Evolutionary conservation across 2,888 invertebrate genomes (phyloP), one percentile per base, ranked within the genome.

Genomic region (Lingula anatina): DNA sequence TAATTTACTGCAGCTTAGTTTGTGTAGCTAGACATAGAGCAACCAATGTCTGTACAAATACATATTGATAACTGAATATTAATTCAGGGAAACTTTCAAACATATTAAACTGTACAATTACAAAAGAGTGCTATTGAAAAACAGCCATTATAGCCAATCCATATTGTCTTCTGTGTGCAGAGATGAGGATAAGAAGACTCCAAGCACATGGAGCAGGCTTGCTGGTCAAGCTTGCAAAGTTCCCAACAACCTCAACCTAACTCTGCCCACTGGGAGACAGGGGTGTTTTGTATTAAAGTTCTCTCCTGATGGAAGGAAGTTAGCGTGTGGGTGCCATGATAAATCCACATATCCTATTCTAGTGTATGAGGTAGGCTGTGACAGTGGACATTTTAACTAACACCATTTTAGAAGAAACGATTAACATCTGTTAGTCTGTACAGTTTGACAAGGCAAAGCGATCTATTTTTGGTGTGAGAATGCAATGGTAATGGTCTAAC

Each of bases 181-280:
- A 50, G 56, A 55, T 18, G 47, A 54, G 3, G 42, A 49, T 5
- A 51, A 55, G 21, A 47, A 60, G 28, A 48, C 59, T 3, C 24
- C 66, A 42, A 61, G 68, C 3, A 61, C 64, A 0, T 84, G 84
- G 83, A 74, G 77, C 1, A 75, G 83, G 27, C 62, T 82, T 25
- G 78, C 80, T 0, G 81, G 81, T 2, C 83, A 84, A 63, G 77
- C 80, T 25, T 85, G 84, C 64, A 82, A 84, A 72, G 76, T 86
- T 41, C 85, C 85, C 1, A 85, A 84, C 53, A 60, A 49, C 28
- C 53, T 63, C 20, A 45, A 58, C 3, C 54, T 64, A 23, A 67
- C 66, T 7, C 56, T 78, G 18, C 62, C 68, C 5, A 62, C 71
- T 7, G 70, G 72, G 3, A 64, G 66, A 42, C 67, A 65, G 41